Percentiles rank a stretch among this genome's conserved stretches.
Conservation (phyloP, 2,113 vertebrate species). For the Pogonocichla stellata region DNA sequence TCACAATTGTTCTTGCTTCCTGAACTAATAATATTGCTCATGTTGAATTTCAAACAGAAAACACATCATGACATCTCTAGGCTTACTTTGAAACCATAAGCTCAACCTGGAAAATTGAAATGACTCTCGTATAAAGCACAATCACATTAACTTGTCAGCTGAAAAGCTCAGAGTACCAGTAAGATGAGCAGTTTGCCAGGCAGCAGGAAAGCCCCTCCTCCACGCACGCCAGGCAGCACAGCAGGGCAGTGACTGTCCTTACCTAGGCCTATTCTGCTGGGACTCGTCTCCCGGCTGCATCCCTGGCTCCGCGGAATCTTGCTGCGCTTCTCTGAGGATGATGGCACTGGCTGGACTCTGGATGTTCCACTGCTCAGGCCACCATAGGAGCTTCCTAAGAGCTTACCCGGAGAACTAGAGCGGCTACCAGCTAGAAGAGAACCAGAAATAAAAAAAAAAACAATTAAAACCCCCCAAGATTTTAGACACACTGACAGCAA, state of each 20-base stretch:
- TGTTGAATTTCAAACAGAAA: background rate
- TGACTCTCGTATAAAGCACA: background rate
- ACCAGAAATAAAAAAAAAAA: background rate
- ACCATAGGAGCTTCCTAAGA: conserved; percentile 87
- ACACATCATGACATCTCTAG: background rate
- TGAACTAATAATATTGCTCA: background rate
- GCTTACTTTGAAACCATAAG: background rate
- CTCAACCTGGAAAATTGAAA: background rate
- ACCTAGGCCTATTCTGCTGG: conserved; percentile 92
- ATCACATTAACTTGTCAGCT: background rate
- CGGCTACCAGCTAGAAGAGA: conserved; percentile 88
- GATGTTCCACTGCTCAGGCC: conserved; percentile 76
- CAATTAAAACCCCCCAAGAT: background rate
- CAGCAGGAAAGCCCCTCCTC: background rate
- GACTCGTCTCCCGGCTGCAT: conserved; percentile 96
- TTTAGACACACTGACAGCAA: background rate
- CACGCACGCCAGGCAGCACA: rapidly evolving
- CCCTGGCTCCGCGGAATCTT: conserved; percentile 96
- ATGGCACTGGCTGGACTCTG: conserved; percentile 77
- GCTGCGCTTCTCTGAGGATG: conserved; percentile 87
- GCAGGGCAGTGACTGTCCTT: conserved; percentile 56
- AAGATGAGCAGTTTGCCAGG: background rate
- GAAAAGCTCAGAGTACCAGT: background rate
- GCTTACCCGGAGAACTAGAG: conserved; percentile 93
- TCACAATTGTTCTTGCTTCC: background rate